Conservation (phyloP, 2,113 vertebrate genomes). For the Macrotus californicus region DNA sequence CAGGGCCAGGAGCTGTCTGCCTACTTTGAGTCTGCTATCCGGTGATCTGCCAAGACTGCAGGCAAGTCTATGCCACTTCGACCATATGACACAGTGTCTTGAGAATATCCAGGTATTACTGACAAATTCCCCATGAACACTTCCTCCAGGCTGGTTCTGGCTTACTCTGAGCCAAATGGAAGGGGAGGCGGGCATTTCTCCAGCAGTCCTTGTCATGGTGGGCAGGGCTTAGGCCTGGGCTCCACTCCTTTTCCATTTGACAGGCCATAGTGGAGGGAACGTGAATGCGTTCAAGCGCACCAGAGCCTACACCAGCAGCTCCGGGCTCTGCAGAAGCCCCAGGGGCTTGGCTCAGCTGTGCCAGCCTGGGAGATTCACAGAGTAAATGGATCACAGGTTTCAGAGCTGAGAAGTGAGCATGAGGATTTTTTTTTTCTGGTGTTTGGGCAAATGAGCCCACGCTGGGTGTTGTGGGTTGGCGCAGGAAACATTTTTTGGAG, state of each 20-base stretch:
- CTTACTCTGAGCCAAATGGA: constrained; percentile 87
- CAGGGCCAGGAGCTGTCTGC: constrained; percentile 52
- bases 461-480: not conserved
- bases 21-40: not conserved
- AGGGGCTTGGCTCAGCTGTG: not conserved
- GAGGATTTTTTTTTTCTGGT: not conserved
- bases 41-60: not conserved
- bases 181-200: constrained; percentile 67
- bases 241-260: constrained; percentile 82
- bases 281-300: constrained; percentile 82
- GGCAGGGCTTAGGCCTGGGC: constrained; percentile 62
- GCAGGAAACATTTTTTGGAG: not conserved
- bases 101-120: constrained; percentile 84
- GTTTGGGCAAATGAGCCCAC: not conserved
- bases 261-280: constrained; percentile 84
- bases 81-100: constrained; percentile 92
- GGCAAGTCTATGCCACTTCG: constrained; percentile 90
- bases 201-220: constrained; percentile 55
- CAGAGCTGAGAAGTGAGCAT: not conserved
- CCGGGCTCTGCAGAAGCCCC: constrained; percentile 2
- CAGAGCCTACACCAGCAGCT: constrained; percentile 76
- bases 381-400: not conserved
- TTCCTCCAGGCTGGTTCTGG: constrained; percentile 73
- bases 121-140: not conserved
- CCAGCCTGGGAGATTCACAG: not conserved